Conservation (phyloP, 2,113 vertebrate genomes). For the Numida meleagris region DNA sequence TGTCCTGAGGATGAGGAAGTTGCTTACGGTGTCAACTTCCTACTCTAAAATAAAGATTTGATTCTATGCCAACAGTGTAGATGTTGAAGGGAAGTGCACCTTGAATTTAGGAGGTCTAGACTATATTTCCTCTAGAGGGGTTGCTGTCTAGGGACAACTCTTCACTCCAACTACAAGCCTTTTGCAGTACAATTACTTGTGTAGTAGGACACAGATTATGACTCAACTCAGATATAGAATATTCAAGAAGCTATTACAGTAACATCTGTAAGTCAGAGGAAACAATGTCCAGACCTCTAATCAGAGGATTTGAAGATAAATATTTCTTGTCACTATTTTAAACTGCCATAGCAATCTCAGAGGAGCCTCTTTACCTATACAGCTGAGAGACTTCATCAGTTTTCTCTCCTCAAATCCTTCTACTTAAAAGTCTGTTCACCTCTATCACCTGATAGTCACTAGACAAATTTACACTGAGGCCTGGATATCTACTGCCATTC, state of each 20-base stretch:
- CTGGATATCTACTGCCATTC: not conserved
- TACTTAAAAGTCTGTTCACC: not conserved
- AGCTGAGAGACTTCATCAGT: not conserved
- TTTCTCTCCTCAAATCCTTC: not conserved
- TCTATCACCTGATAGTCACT: not conserved
- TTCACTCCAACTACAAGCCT: not conserved
- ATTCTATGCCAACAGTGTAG: not conserved
- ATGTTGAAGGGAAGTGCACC: not conserved
- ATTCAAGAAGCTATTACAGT: not conserved
- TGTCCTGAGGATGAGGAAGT: not conserved
- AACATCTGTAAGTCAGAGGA: not conserved
- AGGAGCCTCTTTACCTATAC: not conserved
- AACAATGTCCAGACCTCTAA: not conserved
- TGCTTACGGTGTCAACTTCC: not conserved
- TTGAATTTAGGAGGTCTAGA: not conserved
- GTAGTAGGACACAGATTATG: not conserved
- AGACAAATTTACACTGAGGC: not conserved
- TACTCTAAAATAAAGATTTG: not conserved
- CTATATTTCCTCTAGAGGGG: not conserved
- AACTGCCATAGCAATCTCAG: not conserved
- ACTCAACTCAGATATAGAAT: not conserved
- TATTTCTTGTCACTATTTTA: not conserved
- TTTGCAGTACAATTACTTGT: not conserved
- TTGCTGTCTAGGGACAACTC: not conserved
- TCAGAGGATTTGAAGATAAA: not conserved